Percentiles rank a stretch among this genome's conserved stretches.
These are phyloP conservation scores for Odontamblyopus lacepedii DNA, from an alignment of 2,797 vertebrate genomes.

Conservation along the genomic window DNA sequence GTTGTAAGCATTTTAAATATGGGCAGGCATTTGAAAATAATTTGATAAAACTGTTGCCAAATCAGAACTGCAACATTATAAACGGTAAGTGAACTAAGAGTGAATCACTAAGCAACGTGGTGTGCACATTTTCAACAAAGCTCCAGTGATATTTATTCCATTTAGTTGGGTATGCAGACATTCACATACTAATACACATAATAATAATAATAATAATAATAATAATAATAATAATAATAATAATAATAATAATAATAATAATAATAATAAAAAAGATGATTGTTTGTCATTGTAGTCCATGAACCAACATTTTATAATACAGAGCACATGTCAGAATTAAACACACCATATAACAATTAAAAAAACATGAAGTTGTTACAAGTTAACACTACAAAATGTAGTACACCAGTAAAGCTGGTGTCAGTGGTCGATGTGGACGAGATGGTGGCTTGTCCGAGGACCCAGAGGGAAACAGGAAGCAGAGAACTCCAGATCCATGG, in stretches of 20 bases:
- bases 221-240: background rate
- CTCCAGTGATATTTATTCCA: constrained; percentile 61
- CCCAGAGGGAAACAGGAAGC: constrained; percentile 60
- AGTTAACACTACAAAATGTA: background rate
- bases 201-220: background rate
- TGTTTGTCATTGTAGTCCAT: constrained; percentile 6
- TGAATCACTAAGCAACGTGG: background rate
- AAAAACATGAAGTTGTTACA: background rate
- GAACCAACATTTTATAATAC: no score
- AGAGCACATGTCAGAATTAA: no score
- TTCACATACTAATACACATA: constrained; percentile 1
- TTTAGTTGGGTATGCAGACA: constrained; percentile 57
- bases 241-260: background rate
- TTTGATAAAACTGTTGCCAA: background rate
- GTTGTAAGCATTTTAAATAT: background rate
- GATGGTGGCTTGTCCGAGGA: constrained; percentile 47
- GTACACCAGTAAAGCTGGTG: background rate
- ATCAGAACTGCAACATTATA: background rate
- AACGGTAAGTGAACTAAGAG: background rate
- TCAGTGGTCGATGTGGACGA: constrained; percentile 54
- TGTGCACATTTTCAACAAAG: constrained; percentile 5
- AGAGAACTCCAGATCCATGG: constrained; percentile 70
- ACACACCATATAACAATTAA: background rate
- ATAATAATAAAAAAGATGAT: background rate
- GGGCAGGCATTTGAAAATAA: background rate